Base-by-base conservation (phyloP, 1,140 invertebrate species). In the Bombus fervidus region DNA sequence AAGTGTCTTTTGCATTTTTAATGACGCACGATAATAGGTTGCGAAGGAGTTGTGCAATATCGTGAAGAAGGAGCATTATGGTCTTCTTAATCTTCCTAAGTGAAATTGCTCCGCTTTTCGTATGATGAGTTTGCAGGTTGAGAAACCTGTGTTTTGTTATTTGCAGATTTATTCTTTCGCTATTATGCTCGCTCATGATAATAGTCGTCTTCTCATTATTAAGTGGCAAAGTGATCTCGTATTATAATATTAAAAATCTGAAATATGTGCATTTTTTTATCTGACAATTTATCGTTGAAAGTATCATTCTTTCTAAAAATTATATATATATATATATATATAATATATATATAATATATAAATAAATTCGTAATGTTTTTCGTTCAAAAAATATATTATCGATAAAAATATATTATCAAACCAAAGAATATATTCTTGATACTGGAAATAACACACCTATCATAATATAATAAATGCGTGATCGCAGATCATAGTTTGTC, bases 1-100 rank as follows among this genome's bases (percentile, higher is more conserved):
- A n/a, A 62, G 59, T 62, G 59, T 62, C 59, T 62, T 62, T 62
- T 62, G 59, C 28, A 62, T 62, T 62, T 62, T 62, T 62, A 62
- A 62, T 62, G 59, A 62, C 12, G 59, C 28, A 62, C 28, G 59
- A 62, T 62, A 62, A 62, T 62, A 62, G 59, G 28, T n/a, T n/a
- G 59, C 28, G 59, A 62, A n/a, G 22, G 28, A 62, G 28, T 62
- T 62, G 59, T n/a, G 12, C 59, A 62, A 13, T 62, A n/a, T n/a
- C 59, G 59, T 13, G 28, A 62, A 62, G 28, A n/a, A n/a, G 59
- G 28, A 13, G 59, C 12, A n/a, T 62, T 62, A 62, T 28, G 59
- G 59, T n/a, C 59, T 62, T 62, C 28, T 62, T 62, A 62, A 62
- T 62, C 59, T n/a, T 62, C 59, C 28, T 62, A 62, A n/a, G 59